Conservation (phyloP, 2,888 invertebrate genomes). For the Yponomeuta evonymella region DNA sequence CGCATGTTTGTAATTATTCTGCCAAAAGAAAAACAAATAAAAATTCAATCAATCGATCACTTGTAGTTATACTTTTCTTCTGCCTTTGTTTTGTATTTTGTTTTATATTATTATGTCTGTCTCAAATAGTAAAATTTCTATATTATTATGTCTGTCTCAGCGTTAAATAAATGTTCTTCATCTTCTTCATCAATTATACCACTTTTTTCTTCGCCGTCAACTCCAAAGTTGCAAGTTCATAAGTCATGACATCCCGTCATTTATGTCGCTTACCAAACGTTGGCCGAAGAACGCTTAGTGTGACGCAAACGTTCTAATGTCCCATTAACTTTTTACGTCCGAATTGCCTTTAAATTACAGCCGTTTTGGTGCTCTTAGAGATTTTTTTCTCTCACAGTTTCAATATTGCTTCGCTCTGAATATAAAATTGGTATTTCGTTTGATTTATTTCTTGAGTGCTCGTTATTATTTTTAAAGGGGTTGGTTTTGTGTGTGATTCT, state of each 20-base stretch:
- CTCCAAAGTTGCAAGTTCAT: background rate
- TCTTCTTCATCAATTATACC: too few relatives aligned
- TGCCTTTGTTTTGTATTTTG: too few relatives aligned
- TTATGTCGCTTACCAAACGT: background rate
- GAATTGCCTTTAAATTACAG: slow-evolving; percentile 13
- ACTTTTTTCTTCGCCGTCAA: background rate
- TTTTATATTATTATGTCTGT: too few relatives aligned
- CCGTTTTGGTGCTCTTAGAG: slow-evolving; percentile 4
- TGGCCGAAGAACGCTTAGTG: background rate
- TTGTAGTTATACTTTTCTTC: too few relatives aligned
- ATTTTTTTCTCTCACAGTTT: slow-evolving; percentile 14
- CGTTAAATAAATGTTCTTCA: too few relatives aligned
- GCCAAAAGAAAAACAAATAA: too few relatives aligned
- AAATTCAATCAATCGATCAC: too few relatives aligned
- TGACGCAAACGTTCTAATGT: slow-evolving; percentile 19
- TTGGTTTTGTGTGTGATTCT: slow-evolving; percentile 9
- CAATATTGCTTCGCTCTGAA: slow-evolving; percentile 2
- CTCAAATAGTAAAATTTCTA: too few relatives aligned
- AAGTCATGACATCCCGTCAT: background rate
- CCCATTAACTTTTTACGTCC: slow-evolving; percentile 17
- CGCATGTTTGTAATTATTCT: too few relatives aligned
- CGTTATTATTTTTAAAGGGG: slow-evolving; percentile 1
- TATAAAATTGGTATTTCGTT: background rate
- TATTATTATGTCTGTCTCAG: too few relatives aligned
- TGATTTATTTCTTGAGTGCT: background rate